Evolutionary conservation across 2,797 vertebrate genomes (phyloP), one percentile per base, ranked within the genome.

Genomic region (Arnoldichthys spilopterus): DNA sequence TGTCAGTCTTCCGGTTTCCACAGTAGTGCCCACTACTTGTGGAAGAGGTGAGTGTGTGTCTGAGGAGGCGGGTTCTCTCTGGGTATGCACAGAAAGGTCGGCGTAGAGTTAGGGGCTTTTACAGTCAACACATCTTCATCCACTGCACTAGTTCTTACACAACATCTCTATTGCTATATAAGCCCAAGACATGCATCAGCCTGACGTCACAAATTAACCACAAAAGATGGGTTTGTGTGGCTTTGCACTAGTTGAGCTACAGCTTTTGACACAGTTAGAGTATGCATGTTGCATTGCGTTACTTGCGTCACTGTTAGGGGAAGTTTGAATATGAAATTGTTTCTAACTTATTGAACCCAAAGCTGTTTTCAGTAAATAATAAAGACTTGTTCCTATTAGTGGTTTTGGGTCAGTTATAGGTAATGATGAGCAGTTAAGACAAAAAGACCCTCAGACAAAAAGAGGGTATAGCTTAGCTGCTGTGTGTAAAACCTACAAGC

Each of bases 21-120:
- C 69, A 40, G 87, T 59, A 47, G 87, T 81, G 0, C 49, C 22
- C 76, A 85, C 82, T 87, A 86, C 56, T 90, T 90, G 86, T 86
- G 85, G 85, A 90, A 87, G 74, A 76, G 79, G 74, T 90, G 87
- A 88, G 87, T 82, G 32, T 68, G n/a, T 8, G 22, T 43, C 18
- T 61, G 74, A 51, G 67, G 80, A 49, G 67, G 63, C 72, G 76
- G 76, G 69, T 67, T 76, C 74, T 61, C 66, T 84, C 76, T 81
- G 77, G 87, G 85, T 88, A 88, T 90, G 91, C 86, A 89, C 86
- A 91, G 82, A 87, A 89, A 90, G 84, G 56, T 64, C 34, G 67
- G 77, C 77, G 86, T 61, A 58, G 37, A 43, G 62, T 82, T 74
- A 74, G 80, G 74, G 68, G 74, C 78, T 77, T 68, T 71, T 72